Conservation (phyloP, 2,113 vertebrate species). For the Vulpes vulpes region DNA sequence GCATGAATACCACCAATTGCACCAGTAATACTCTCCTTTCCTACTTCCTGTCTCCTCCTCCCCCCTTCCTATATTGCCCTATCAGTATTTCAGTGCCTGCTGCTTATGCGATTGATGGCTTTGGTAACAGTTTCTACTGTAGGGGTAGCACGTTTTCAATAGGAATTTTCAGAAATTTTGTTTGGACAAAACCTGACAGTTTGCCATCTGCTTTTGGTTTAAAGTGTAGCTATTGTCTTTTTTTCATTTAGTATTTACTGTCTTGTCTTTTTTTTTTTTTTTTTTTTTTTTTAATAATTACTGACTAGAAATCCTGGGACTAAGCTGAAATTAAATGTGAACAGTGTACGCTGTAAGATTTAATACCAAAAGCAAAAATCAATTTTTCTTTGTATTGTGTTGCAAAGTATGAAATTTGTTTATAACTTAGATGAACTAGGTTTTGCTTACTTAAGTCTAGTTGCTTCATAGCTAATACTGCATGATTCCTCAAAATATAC, state of each 20-base stretch:
- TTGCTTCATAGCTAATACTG: conserved; percentile 85
- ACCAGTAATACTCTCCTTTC: conserved; percentile 65
- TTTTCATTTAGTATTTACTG: conserved; percentile 82
- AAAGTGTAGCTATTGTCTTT: conserved; percentile 76
- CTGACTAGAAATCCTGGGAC: conserved; percentile 77
- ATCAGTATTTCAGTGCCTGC: conserved; percentile 81
- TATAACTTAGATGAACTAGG: conserved; percentile 65
- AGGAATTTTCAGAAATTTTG: conserved; percentile 75
- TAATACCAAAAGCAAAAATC: conserved; percentile 71
- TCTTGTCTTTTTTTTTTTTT: conserved; percentile 67
- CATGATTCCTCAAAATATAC: conserved; percentile 86
- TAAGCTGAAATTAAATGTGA: conserved; percentile 79
- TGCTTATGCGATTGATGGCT: conserved; percentile 82
- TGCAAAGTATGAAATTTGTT: conserved; percentile 89
- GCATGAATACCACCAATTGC: conserved; percentile 83
- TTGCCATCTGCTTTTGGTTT: conserved; percentile 84
- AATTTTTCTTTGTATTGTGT: conserved; percentile 80
- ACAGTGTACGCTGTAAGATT: conserved; percentile 4
- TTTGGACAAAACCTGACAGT: conserved; percentile 61
- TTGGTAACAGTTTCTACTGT: conserved; percentile 76
- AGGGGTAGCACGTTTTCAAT: conserved; percentile 75
- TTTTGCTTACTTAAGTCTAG: conserved; percentile 67
- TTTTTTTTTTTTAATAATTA: conserved; percentile 39
- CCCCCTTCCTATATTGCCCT: not conserved
- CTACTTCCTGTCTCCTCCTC: not conserved